Conservation (phyloP, 2,113 vertebrate genomes). For the Callipepla californica region DNA sequence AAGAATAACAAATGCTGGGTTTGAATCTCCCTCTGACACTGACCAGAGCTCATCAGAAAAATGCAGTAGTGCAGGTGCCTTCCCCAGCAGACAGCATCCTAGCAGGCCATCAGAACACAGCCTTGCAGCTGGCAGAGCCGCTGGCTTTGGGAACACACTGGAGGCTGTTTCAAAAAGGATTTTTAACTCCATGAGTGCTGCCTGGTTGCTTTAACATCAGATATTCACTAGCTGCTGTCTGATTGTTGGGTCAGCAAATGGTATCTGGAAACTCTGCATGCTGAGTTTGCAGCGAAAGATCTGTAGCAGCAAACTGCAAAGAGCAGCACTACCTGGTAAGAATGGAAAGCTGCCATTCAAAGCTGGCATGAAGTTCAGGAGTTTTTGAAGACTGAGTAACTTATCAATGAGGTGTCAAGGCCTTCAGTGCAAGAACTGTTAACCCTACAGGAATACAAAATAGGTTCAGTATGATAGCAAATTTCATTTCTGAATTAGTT, state of each 20-base stretch:
- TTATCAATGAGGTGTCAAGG: neutral
- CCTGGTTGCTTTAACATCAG: neutral
- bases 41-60: neutral
- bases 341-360: neutral
- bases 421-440: neutral
- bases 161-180: neutral
- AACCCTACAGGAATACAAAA: neutral
- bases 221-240: neutral
- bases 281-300: neutral
- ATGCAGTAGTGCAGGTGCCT: neutral
- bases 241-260: neutral
- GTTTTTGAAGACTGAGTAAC: neutral
- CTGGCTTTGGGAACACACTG: neutral
- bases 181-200: neutral
- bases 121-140: neutral
- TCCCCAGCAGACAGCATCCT: neutral
- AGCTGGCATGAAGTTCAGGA: neutral
- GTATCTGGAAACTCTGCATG: neutral
- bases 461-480: neutral
- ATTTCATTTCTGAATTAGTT: conserved; percentile 10
- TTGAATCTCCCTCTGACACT: neutral
- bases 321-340: neutral
- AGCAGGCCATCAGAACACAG: neutral
- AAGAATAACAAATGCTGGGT: neutral
- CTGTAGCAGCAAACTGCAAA: neutral